phyloP scores from a whole-genome alignment of 2,888 invertebrate species.

The Volucella inanis region DNA sequence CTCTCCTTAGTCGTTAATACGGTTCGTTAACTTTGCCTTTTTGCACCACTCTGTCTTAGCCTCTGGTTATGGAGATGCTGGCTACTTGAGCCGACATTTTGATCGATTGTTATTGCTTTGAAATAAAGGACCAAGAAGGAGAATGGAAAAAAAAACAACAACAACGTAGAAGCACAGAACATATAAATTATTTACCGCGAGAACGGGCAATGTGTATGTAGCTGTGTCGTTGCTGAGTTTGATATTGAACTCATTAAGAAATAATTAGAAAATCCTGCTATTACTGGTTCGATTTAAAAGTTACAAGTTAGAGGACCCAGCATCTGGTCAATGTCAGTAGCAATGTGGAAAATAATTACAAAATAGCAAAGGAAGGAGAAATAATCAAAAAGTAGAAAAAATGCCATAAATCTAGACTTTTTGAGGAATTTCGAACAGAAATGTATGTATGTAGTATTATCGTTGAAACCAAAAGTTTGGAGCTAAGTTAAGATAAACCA shows the following conservation, averaged over 20 bases:
- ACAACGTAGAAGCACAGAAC: constrained; percentile 35
- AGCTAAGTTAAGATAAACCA: too few relatives aligned
- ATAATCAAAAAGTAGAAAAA: constrained; percentile 22
- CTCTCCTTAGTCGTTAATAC: constrained; percentile 71
- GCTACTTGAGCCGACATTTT: constrained; percentile 74
- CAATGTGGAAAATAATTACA: constrained; percentile 49
- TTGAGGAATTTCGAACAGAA: constrained; percentile 7
- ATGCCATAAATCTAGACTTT: constrained; percentile 35
- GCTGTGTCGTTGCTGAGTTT: constrained; percentile 57
- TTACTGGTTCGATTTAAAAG: constrained; percentile 55
- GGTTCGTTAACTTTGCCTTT: constrained; percentile 73
- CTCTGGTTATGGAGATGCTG: constrained; percentile 67
- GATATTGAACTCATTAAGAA: constrained; percentile 75
- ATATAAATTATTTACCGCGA: constrained; percentile 72
- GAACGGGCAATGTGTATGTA: constrained; percentile 45
- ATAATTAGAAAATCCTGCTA: constrained; percentile 72
- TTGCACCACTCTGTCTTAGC: constrained; percentile 56
- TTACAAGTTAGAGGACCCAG: constrained; percentile 38
- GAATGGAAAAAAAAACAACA: constrained; percentile 10
- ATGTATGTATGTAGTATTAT: neutral
- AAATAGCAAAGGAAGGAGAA: neutral
- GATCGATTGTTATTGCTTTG: constrained; percentile 73
- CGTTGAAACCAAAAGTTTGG: too few relatives aligned
- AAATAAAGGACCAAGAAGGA: constrained; percentile 25
- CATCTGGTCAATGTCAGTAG: constrained; percentile 48